Evolutionary conservation across 2,888 invertebrate species (phyloP).

Genomic region (Malacosoma neustria): DNA sequence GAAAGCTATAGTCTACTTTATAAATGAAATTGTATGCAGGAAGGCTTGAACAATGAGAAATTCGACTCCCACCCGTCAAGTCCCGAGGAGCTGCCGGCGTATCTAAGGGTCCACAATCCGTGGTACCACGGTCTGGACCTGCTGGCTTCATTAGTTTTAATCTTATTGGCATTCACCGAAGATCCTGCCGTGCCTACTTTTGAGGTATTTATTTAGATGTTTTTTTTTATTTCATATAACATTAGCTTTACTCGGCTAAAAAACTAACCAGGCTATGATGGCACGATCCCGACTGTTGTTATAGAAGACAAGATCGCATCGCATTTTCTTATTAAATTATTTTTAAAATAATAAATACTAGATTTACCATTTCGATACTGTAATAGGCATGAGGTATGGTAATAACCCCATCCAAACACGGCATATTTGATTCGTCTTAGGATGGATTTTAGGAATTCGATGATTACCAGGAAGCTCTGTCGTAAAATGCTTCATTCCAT

Average conservation of each 20-base stretch:
- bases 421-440: too few species aligned
- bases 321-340: too few species aligned
- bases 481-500: background rate
- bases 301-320: too few species aligned
- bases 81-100: slow-evolving; percentile 88
- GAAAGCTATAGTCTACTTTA: too few species aligned
- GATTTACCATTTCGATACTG: too few species aligned
- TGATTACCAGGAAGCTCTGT: background rate
- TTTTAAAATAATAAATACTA: too few species aligned
- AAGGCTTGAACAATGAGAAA: slow-evolving; percentile 93
- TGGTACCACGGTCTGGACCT: slow-evolving; percentile 91
- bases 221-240: background rate
- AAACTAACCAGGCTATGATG: too few species aligned
- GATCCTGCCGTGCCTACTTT: slow-evolving; percentile 85
- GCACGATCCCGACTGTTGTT: too few species aligned
- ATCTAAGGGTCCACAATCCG: slow-evolving; percentile 88
- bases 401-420: too few species aligned
- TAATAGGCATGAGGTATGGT: too few species aligned
- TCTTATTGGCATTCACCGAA: slow-evolving; percentile 86
- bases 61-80: slow-evolving; percentile 91
- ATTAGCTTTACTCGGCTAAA: too few species aligned
- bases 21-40: slow-evolving; percentile 66
- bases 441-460: too few species aligned
- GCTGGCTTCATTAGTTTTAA: slow-evolving; percentile 81
- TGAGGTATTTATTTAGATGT: slow-evolving; percentile 50